phyloP scores from a whole-genome alignment of 1,140 invertebrate species.

The Drosophila aff. region DNA sequence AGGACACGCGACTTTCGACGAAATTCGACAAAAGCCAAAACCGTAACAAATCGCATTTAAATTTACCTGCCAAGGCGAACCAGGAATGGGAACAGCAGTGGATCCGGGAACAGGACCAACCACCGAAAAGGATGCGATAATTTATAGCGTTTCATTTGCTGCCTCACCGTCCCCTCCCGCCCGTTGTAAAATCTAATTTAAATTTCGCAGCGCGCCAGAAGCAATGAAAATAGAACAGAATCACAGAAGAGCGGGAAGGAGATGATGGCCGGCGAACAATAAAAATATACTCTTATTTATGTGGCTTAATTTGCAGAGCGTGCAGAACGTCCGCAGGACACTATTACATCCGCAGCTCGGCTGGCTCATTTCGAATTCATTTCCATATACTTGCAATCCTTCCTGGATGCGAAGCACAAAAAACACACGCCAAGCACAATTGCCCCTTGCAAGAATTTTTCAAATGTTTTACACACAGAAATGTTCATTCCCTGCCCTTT shows the following conservation, averaged over 20 bases:
- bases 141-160: slow-evolving; percentile 83
- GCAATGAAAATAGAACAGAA: slow-evolving; percentile 32
- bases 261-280: slow-evolving; percentile 41
- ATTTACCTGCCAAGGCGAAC: slow-evolving; percentile 71
- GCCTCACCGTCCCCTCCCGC: neutral
- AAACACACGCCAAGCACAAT: slow-evolving; percentile 61
- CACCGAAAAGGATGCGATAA: slow-evolving; percentile 83
- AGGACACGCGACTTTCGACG: slow-evolving; percentile 34
- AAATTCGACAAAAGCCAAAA: slow-evolving; percentile 76
- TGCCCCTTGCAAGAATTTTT: slow-evolving; percentile 76
- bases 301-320: slow-evolving; percentile 76
- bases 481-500: slow-evolving; percentile 63
- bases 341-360: slow-evolving; percentile 19
- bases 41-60: slow-evolving; percentile 84
- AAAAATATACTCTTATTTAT: slow-evolving; percentile 82
- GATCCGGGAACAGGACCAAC: slow-evolving; percentile 52
- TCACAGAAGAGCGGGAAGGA: slow-evolving; percentile 2
- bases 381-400: slow-evolving; percentile 47
- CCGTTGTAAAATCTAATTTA: slow-evolving; percentile 81
- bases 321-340: slow-evolving; percentile 63
- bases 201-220: slow-evolving; percentile 76
- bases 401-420: slow-evolving; percentile 22
- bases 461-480: slow-evolving; percentile 76
- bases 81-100: slow-evolving; percentile 9
- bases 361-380: slow-evolving; percentile 61